Evolutionary conservation across 2,797 vertebrate genomes (phyloP), one percentile per base, ranked within the genome.

Genomic region (Alca torda): DNA sequence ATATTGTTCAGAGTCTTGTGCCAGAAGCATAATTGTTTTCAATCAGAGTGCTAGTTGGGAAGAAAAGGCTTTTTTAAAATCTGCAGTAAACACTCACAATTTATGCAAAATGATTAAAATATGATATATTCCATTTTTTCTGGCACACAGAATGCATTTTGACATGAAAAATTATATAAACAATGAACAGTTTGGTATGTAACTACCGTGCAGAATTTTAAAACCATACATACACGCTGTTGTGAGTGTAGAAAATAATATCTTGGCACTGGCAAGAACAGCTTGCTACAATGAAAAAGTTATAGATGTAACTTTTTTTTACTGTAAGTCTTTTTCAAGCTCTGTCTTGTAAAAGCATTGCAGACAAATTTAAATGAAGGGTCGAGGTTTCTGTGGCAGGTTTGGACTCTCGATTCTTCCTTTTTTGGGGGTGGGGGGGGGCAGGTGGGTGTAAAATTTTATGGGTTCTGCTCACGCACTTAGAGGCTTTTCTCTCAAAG

Each of bases 401-500:
- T 96, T 97, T 96, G 84, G 77, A 96, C 94, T 61, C 82, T 87
- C 4, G 6, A 39, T 72, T 97, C 95, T 87, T 93, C 77, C 39
- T 45, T 89, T 97, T 96, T 96, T 35, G 39, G 39, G 39, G 39
- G 39, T 14, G 48, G 48, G 48, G 48, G 48, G 25, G 25, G 4
- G 84, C 80, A 91, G 63, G 87, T 83, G 89, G 89, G 89, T 96
- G 94, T 96, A 96, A 96, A 95, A 70, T 90, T 97, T 97, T 98
- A 96, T 94, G 65, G 93, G 72, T 77, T 97, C 93, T 95, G 92
- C 95, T 98, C 95, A 78, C 93, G 97, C 91, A 94, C 91, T 97
- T 97, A 96, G 96, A 97, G 90, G 46, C 63, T 94, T 97, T 97
- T 96, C 96, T 97, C 92, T 97, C 96, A 96, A 96, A 97, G 96